Evolutionary conservation across 1,140 invertebrate genomes (phyloP), one percentile per base, ranked within the genome.

Genomic region (Belonocnema kinseyi): DNA sequence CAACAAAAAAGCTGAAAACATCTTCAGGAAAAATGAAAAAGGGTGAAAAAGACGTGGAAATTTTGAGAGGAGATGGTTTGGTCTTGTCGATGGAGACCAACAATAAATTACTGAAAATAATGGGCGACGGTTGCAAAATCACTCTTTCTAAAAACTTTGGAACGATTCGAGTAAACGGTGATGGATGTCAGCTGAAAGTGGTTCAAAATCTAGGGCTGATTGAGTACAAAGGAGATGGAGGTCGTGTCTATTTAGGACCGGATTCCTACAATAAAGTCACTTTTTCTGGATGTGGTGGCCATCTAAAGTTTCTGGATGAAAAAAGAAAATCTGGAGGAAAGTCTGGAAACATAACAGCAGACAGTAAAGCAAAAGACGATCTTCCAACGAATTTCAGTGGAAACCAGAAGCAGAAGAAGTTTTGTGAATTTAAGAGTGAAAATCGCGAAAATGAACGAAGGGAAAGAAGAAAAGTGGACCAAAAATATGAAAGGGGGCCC

Each of bases 211-310:
- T 76, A n/a, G 89, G 89, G 0, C 76, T 82, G 14, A 87, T 90
- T 11, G 83, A 86, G 51, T 90, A 88, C 50, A 78, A n/a, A 0
- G 89, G 89, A 0, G 89, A 90, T 50, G 88, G 89, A 3, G 88
- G 89, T 3, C 77, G 76, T 0, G 80, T 90, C 13, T 8, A 83
- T 0, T 72, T 90, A 1, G 88, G 88, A 0, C 58, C 82, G 2
- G 80, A 82, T 11, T 88, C 84, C 0, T 33, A 72, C 56, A 16
- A 70, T 1, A 82, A 77, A 1, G 78, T 90, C 11, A 84, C 83
- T 13, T 89, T 88, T 76, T 50, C 79, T 16, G 89, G 89, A 1
- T 81, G 86, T 2, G 86, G 88, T 0, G 88, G 89, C 2, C 77
- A 76, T 12, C 72, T 89, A 0, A 82, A 61, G 71, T 5, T 17